A percentile compares a stretch with the other conserved stretches of the same genome.
phyloP scores from a whole-genome alignment of 2,888 invertebrate genomes.

The Oligia fasciuncula region DNA sequence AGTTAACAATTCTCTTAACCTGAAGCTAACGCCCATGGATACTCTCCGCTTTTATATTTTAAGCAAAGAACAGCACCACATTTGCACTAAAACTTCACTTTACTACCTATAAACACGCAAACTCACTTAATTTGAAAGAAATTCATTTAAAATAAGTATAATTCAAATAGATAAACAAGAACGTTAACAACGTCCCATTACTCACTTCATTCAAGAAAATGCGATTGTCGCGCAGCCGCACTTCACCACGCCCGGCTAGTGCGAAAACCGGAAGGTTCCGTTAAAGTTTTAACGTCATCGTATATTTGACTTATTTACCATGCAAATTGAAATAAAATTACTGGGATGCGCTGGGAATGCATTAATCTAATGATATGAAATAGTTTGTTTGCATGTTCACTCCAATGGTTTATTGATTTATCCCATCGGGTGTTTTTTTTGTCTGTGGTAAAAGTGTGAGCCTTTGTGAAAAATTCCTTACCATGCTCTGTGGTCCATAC shows the following conservation, averaged over 20 bases:
- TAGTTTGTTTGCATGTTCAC: neutral
- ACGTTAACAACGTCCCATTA: slow-evolving; percentile 79
- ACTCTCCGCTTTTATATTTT: slow-evolving; percentile 74
- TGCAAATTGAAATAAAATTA: slow-evolving; percentile 5
- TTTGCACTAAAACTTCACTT: slow-evolving; percentile 69
- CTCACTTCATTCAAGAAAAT: slow-evolving; percentile 82
- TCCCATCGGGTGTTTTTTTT: neutral
- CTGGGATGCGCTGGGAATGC: neutral
- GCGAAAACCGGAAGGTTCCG: slow-evolving; percentile 71
- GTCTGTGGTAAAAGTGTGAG: slow-evolving; percentile 14
- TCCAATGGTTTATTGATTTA: neutral
- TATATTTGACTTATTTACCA: neutral
- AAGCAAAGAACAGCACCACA: slow-evolving; percentile 67
- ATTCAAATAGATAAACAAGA: slow-evolving; percentile 80
- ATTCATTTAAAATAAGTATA: slow-evolving; percentile 73
- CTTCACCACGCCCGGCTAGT: slow-evolving; percentile 88
- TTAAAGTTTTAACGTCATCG: slow-evolving; percentile 39
- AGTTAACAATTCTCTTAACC: slow-evolving; percentile 81
- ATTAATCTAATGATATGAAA: neutral
- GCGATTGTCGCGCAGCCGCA: slow-evolving; percentile 85
- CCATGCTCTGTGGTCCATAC: no score
- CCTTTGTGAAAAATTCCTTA: no score
- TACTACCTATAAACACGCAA: slow-evolving; percentile 52
- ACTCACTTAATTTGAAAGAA: slow-evolving; percentile 52
- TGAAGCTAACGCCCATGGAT: slow-evolving; percentile 89